phyloP scores from a whole-genome alignment of 2,888 invertebrate species.

The Slavum lentiscoides region DNA sequence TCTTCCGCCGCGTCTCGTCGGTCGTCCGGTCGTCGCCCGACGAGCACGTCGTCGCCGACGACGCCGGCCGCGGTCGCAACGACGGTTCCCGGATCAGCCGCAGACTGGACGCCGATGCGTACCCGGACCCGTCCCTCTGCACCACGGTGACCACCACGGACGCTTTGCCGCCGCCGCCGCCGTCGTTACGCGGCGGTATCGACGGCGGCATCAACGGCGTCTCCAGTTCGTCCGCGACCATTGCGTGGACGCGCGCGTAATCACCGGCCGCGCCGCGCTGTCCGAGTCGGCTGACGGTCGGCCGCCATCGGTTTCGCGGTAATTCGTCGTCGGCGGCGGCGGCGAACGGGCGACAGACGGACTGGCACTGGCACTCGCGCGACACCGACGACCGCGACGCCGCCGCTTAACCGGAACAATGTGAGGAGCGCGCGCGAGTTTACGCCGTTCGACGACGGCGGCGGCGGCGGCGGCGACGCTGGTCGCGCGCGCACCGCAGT shows the following conservation, averaged over 20 bases:
- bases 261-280: background rate
- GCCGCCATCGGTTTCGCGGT: background rate
- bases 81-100: conserved; percentile 53
- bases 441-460: too few species aligned
- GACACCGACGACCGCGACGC: background rate
- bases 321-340: too few species aligned
- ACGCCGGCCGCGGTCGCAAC: conserved; percentile 14
- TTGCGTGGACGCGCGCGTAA: background rate
- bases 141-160: conserved; percentile 44
- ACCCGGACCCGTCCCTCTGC: conserved; percentile 4
- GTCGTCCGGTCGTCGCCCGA: conserved; percentile 48
- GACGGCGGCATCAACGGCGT: conserved; percentile 23
- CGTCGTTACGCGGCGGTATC: conserved; percentile 2
- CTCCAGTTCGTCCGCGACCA: conserved; percentile 28
- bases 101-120: conserved; percentile 45
- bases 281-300: background rate
- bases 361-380: conserved; percentile 9
- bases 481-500: background rate
- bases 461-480: too few species aligned
- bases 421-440: too few species aligned
- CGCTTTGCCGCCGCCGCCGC: conserved; percentile 16
- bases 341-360: background rate
- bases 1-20: conserved; percentile 35
- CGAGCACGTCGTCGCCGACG: too few species aligned
- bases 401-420: too few species aligned